A percentile compares a stretch with the other conserved stretches of the same genome.
These are phyloP conservation scores for Scarus forsteni DNA, from an alignment of 2,797 vertebrate genomes.

Conservation along the genomic window DNA sequence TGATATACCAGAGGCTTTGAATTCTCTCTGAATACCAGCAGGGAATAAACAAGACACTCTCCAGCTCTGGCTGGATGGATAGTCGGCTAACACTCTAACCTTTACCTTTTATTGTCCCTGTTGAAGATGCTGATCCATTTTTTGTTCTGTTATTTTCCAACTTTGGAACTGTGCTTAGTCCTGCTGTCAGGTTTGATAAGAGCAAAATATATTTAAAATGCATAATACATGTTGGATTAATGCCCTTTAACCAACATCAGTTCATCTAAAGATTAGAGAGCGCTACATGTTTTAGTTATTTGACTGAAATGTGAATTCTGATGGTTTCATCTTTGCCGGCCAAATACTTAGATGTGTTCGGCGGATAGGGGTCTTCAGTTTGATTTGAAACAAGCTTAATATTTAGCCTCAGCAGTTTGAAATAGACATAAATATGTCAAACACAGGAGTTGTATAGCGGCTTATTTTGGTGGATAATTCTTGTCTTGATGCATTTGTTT, in stretches of 20 bases:
- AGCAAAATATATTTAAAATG: background rate
- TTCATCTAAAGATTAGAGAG: conserved; percentile 12
- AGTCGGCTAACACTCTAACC: conserved; percentile 66
- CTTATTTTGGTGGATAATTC: too few relatives aligned
- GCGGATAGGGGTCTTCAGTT: background rate
- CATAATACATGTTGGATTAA: conserved; percentile 15
- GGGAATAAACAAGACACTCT: conserved; percentile 73
- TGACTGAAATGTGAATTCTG: conserved; percentile 24
- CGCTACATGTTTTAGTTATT: background rate
- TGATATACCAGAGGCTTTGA: conserved; percentile 74
- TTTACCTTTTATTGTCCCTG: conserved; percentile 62
- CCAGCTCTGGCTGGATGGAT: conserved; percentile 42
- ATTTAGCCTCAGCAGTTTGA: background rate
- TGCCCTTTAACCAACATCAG: conserved; percentile 23
- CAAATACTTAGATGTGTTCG: conserved; percentile 2
- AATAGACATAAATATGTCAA: too few relatives aligned
- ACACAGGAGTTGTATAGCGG: too few relatives aligned
- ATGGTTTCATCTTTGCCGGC: background rate
- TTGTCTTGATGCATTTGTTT: too few relatives aligned
- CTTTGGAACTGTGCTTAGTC: conserved; percentile 13
- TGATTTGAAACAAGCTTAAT: too few relatives aligned
- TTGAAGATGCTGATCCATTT: conserved; percentile 37
- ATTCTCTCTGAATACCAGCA: conserved; percentile 73
- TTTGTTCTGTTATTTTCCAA: conserved; percentile 57
- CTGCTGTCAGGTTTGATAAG: conserved; percentile 27